A percentile compares a stretch with the other conserved stretches of the same genome.
Evolutionary conservation across 2,888 invertebrate species (phyloP).

Genomic region (Erebia epiphron): DNA sequence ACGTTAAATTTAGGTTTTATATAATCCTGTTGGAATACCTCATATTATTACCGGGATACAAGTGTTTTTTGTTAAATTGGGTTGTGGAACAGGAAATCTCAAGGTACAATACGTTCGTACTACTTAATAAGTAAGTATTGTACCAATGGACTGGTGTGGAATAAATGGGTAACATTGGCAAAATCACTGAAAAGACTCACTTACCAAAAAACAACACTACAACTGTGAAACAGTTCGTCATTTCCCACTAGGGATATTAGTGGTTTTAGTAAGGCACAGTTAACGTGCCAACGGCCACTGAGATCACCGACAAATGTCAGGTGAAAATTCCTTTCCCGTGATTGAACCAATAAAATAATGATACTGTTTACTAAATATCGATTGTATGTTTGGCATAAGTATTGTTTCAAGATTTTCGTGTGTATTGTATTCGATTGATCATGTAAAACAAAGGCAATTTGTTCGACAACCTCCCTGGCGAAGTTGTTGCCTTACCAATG

Average conservation of each 20-base stretch:
- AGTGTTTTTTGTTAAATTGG: too few relatives aligned
- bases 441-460: not conserved
- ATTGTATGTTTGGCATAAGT: slow-evolving; percentile 10
- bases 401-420: slow-evolving; percentile 18
- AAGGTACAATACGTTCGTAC: too few relatives aligned
- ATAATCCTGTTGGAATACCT: too few relatives aligned
- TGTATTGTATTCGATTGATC: not conserved
- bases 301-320: slow-evolving; percentile 27
- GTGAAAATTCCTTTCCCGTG: slow-evolving; percentile 26
- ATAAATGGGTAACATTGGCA: not conserved
- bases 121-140: too few relatives aligned
- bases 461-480: too few relatives aligned
- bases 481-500: too few relatives aligned
- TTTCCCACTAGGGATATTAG: slow-evolving; percentile 8
- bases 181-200: slow-evolving; percentile 17
- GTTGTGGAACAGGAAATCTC: too few relatives aligned
- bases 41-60: too few relatives aligned
- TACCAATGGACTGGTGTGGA: not conserved
- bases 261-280: too few relatives aligned
- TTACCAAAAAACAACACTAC: slow-evolving; percentile 40
- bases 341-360: slow-evolving; percentile 25
- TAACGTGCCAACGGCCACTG: slow-evolving; percentile 12
- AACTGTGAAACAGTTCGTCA: slow-evolving; percentile 35
- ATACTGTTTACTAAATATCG: slow-evolving; percentile 23
- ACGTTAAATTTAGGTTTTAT: too few relatives aligned